Evolutionary conservation across 30 jellyfish, hydroid and myxozoan genomes (phyloP).

Genomic region (Aurelia sp.): DNA sequence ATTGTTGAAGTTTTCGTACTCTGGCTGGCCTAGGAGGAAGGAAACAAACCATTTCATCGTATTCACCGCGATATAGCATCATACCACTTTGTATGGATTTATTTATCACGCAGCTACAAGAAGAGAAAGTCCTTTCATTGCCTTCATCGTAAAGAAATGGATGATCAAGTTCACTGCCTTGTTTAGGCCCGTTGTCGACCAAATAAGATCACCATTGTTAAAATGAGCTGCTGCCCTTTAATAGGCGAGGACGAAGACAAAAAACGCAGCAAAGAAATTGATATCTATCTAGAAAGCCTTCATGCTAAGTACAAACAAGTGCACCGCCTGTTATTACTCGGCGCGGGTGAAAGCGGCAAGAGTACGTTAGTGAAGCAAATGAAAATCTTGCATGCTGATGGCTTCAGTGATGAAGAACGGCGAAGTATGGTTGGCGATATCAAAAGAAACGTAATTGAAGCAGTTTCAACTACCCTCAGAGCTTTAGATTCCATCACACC

Average conservation of each 20-base stretch:
- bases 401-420: conserved; percentile 84
- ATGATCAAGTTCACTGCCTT: background rate
- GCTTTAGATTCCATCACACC: conserved; percentile 79
- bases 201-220: background rate
- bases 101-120: no score
- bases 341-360: conserved; percentile 98
- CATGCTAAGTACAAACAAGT: conserved; percentile 49
- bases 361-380: conserved; percentile 93
- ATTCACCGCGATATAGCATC: background rate
- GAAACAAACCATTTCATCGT: background rate
- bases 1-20: conserved; percentile 2
- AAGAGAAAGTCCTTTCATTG: no score
- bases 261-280: conserved; percentile 74
- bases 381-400: conserved; percentile 87
- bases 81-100: no score
- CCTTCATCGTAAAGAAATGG: background rate
- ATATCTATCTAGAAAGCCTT: conserved; percentile 54
- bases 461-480: conserved; percentile 68
- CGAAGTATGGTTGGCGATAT: conserved; percentile 57
- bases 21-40: conserved; percentile 28
- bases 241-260: conserved; percentile 53
- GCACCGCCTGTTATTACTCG: conserved; percentile 88
- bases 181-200: conserved; percentile 29
- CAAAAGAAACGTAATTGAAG: conserved; percentile 76
- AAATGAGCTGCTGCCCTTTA: conserved; percentile 58